Conservation (phyloP, 2,888 invertebrate genomes). For the Desoria tigrina region DNA sequence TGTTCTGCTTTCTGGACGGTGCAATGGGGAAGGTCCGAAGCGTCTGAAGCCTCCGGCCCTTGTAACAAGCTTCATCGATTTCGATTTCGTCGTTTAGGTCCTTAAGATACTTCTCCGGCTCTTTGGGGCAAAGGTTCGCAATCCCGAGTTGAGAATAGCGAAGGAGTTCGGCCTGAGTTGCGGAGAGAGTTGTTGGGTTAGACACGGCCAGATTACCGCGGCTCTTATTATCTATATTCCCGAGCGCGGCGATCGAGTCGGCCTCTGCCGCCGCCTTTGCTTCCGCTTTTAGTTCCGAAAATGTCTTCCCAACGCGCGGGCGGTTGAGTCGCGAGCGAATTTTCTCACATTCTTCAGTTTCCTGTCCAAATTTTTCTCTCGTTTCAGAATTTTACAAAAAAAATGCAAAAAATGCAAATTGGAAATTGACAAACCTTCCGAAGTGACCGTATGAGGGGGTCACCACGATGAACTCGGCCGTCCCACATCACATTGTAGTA, state of each 20-base stretch:
- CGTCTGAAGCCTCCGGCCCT: constrained; percentile 28
- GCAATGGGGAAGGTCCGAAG: constrained; percentile 29
- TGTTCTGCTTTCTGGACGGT: constrained; percentile 35
- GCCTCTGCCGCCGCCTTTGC: background rate
- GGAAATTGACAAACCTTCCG: too few species aligned
- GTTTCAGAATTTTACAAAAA: background rate
- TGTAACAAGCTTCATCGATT: constrained; percentile 32
- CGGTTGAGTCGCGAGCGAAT: constrained; percentile 24
- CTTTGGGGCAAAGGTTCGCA: constrained; percentile 31
- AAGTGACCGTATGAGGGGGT: constrained; percentile 17
- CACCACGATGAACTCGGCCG: constrained; percentile 30
- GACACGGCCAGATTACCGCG: too few species aligned
- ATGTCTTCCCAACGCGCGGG: constrained; percentile 18
- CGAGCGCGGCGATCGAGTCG: background rate
- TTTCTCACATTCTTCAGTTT: constrained; percentile 33
- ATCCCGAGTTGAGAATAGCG: constrained; percentile 33
- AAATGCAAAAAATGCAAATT: too few species aligned
- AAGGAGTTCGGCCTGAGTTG: constrained; percentile 5
- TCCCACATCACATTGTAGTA: constrained; percentile 39
- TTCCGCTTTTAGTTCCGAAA: background rate
- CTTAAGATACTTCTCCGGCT: constrained; percentile 39
- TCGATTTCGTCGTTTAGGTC: constrained; percentile 35
- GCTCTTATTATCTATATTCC: too few species aligned
- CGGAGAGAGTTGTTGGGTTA: background rate
- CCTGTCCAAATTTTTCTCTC: constrained; percentile 4